Conservation (phyloP, 2,888 invertebrate species). For the Hyposoter dolosus region DNA sequence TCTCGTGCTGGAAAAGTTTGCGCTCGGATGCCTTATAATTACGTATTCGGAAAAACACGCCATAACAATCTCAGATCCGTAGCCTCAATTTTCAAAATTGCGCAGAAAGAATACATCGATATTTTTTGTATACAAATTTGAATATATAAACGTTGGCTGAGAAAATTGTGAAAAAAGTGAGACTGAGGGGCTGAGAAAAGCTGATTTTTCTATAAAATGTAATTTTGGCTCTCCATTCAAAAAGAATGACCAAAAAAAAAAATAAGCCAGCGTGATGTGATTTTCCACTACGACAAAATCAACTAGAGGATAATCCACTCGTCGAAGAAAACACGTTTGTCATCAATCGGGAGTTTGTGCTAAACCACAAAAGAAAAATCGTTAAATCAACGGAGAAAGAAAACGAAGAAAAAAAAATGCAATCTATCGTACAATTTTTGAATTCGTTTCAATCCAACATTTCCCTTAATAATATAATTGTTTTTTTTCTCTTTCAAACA, state of each 20-base stretch:
- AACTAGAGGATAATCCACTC: not conserved
- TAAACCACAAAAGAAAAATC: conserved; percentile 43
- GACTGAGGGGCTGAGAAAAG: not conserved
- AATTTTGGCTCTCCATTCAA: not conserved
- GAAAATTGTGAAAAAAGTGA: not conserved
- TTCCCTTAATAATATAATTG: conserved; percentile 59
- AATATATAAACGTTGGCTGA: not conserved
- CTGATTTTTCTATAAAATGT: not conserved
- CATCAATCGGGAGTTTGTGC: conserved; percentile 51
- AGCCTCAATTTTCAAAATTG: conserved; percentile 60
- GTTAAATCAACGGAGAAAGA: conserved; percentile 27
- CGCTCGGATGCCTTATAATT: conserved; percentile 40
- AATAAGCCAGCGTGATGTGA: not conserved
- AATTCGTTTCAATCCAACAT: conserved; percentile 63
- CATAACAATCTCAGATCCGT: conserved; percentile 55
- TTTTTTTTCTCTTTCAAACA: conserved; percentile 49
- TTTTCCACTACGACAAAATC: not conserved
- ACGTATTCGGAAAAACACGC: conserved; percentile 42
- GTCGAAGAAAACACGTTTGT: conserved; percentile 17
- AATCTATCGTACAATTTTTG: conserved; percentile 71
- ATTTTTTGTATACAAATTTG: not conserved
- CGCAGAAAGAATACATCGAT: conserved; percentile 44
- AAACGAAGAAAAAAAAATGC: conserved; percentile 73
- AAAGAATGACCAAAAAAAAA: not conserved
- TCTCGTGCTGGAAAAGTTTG: conserved; percentile 17